These are phyloP conservation scores for Lepus oiostolus DNA, from an alignment of 2,797 vertebrate species.

Conservation along the genomic window DNA sequence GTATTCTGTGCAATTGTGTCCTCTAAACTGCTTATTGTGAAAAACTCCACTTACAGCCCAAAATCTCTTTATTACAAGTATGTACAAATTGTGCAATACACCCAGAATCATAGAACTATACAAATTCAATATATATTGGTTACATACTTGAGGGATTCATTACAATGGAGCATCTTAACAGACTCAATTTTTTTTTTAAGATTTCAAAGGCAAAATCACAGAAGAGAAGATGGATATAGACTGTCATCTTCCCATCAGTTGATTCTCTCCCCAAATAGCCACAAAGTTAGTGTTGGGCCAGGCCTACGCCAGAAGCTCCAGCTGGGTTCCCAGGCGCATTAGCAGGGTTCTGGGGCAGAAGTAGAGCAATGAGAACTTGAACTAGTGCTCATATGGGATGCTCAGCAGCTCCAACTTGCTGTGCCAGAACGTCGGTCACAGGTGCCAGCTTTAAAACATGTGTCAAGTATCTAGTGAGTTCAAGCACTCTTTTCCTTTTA, in stretches of 20 bases:
- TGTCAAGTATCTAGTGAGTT: conserved; percentile 1
- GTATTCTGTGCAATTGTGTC: not conserved
- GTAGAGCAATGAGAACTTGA: too few species aligned
- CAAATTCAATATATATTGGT: not conserved
- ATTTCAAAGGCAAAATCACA: not conserved
- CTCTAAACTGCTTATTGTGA: not conserved
- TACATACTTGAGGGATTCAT: not conserved
- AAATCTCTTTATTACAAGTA: too few species aligned
- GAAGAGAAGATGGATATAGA: too few species aligned
- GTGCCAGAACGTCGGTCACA: too few species aligned
- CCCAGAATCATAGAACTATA: not conserved
- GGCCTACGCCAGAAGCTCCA: too few species aligned
- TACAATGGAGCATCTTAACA: not conserved
- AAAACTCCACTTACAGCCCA: not conserved
- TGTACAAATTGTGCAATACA: not conserved
- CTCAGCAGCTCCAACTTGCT: too few species aligned
- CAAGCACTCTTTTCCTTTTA: not conserved
- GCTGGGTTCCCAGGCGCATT: too few species aligned
- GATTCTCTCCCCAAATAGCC: too few species aligned
- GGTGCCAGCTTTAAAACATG: not conserved
- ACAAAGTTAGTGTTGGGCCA: too few species aligned
- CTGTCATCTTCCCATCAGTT: too few species aligned
- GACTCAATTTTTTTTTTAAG: not conserved
- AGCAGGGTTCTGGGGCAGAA: too few species aligned
- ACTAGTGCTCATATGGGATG: too few species aligned